A percentile compares a stretch with the other conserved stretches of the same genome.
phyloP scores from a whole-genome alignment of 2,888 invertebrate genomes.

The Nephrotoma guestfalica region DNA sequence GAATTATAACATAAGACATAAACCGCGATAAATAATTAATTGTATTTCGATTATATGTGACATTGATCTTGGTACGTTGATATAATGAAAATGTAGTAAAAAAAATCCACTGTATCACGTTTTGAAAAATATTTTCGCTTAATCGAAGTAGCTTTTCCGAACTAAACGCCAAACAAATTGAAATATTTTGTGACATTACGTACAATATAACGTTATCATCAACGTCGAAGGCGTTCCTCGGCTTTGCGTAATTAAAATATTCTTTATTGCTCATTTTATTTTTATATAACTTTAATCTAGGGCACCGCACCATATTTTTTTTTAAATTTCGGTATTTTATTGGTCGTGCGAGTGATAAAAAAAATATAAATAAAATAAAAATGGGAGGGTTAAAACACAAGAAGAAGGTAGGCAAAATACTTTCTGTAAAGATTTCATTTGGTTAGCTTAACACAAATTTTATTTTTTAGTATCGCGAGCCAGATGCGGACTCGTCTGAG shows the following conservation, averaged over 20 bases:
- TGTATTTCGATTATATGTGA: neutral
- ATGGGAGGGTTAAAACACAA: neutral
- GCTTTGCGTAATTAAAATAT: neutral
- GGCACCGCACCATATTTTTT: neutral
- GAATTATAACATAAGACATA: neutral
- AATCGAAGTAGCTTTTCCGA: neutral
- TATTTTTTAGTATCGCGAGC: neutral
- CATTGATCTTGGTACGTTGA: neutral
- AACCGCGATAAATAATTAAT: neutral
- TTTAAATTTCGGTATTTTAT: neutral
- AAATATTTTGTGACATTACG: neutral
- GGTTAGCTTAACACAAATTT: neutral
- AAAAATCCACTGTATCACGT: neutral
- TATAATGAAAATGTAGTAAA: neutral
- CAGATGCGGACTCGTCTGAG: neutral
- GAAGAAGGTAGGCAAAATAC: neutral
- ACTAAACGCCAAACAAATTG: neutral
- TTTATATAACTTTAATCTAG: neutral
- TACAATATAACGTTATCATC: neutral
- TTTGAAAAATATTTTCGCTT: too few relatives aligned
- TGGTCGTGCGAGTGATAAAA: neutral
- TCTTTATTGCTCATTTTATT: neutral
- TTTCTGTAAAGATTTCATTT: neutral
- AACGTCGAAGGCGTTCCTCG: neutral
- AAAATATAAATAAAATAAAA: neutral